phyloP scores from a whole-genome alignment of 2,888 invertebrate genomes.

The Allolobophora icterica region DNA sequence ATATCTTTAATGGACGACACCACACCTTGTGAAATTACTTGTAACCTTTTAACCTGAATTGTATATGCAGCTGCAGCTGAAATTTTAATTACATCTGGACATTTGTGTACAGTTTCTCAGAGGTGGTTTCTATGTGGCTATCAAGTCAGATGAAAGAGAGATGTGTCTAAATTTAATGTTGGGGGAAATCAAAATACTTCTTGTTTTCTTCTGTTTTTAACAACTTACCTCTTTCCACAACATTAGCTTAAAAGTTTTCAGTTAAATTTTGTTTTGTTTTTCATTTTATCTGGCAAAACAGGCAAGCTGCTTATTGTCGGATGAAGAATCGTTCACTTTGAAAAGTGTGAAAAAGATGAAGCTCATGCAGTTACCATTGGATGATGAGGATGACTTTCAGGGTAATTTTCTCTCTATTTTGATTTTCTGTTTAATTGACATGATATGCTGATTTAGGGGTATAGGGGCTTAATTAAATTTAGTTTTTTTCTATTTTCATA shows the following conservation, averaged over 20 bases:
- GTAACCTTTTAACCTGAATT: too few species aligned
- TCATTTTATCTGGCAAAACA: neutral
- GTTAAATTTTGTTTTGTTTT: neutral
- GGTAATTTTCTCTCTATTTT: neutral
- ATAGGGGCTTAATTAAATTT: neutral
- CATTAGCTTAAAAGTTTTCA: neutral
- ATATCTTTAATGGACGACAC: too few species aligned
- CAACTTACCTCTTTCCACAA: neutral
- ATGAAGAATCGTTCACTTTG: neutral
- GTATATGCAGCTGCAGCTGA: too few species aligned
- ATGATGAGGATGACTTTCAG: slow-evolving; percentile 35
- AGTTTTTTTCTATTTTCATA: neutral
- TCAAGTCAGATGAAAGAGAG: too few species aligned
- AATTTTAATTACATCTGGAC: too few species aligned
- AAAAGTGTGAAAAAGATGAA: neutral
- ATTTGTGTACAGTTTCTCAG: too few species aligned
- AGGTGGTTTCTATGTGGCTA: too few species aligned
- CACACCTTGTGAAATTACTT: too few species aligned
- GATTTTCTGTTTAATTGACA: neutral
- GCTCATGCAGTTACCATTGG: neutral
- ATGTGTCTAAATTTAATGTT: too few species aligned
- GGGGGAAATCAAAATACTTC: too few species aligned
- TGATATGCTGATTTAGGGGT: neutral
- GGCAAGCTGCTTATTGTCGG: neutral
- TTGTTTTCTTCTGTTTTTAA: too few species aligned